These are phyloP conservation scores for Busseola fusca DNA, from an alignment of 2,888 invertebrate species.

Conservation along the genomic window DNA sequence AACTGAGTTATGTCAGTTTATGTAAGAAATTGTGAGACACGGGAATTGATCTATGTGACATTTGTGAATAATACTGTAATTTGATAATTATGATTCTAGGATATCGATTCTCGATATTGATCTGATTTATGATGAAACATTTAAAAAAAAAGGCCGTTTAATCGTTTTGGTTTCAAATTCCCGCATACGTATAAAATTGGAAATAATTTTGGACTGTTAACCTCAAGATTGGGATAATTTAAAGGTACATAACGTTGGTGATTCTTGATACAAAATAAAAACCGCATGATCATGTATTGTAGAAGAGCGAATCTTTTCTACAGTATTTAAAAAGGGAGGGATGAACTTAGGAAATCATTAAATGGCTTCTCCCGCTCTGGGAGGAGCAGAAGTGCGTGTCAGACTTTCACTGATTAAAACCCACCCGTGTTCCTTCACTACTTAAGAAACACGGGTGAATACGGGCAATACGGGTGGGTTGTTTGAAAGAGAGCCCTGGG, in stretches of 20 bases:
- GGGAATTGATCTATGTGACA: constrained; percentile 28
- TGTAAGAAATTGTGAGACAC: constrained; percentile 16
- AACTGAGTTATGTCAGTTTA: constrained; percentile 24
- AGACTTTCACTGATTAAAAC: no score
- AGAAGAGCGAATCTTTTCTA: background rate
- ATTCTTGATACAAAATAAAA: background rate
- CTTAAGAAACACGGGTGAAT: no score
- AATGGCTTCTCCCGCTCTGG: no score
- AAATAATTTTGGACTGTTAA: background rate
- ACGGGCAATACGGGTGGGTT: no score
- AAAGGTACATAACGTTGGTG: background rate
- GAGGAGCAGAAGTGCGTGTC: no score
- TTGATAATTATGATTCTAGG: constrained; percentile 20
- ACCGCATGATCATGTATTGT: no score
- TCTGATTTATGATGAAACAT: background rate
- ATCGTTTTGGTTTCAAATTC: background rate
- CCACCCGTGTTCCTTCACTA: no score
- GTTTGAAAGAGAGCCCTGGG: no score
- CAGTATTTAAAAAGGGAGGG: background rate
- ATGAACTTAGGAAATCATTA: no score
- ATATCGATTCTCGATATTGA: constrained; percentile 2
- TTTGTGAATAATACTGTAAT: constrained; percentile 34
- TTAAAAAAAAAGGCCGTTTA: background rate
- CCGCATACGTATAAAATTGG: background rate
- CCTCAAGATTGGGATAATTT: background rate